Evolutionary conservation across 2,113 vertebrate species (phyloP).

Genomic region (Hippoglossus stenolepis): DNA sequence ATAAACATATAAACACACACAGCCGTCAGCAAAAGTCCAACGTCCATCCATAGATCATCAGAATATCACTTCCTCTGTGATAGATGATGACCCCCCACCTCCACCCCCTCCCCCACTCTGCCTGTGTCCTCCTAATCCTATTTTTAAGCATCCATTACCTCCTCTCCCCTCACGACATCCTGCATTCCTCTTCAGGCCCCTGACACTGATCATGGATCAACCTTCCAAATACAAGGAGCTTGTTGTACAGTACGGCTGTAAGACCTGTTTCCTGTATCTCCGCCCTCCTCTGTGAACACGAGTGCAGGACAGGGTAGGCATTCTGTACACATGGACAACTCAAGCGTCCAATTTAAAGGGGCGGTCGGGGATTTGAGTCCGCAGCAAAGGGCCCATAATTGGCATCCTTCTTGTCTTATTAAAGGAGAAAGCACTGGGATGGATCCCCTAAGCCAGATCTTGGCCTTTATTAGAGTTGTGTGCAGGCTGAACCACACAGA

Average conservation of each 20-base stretch:
- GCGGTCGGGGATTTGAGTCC: conserved; percentile 76
- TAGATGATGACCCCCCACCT: conserved; percentile 30
- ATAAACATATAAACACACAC: neutral
- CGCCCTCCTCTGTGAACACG: neutral
- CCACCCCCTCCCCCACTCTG: conserved; percentile 15
- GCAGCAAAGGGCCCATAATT: conserved; percentile 80
- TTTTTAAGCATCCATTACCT: conserved; percentile 60
- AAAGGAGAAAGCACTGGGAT: conserved; percentile 70
- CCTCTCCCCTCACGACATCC: conserved; percentile 26
- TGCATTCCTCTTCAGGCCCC: conserved; percentile 52
- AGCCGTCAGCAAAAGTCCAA: conserved; percentile 27
- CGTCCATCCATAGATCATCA: conserved; percentile 28
- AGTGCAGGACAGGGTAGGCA: conserved; percentile 51
- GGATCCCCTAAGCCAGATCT: conserved; percentile 64
- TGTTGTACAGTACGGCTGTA: conserved; percentile 13
- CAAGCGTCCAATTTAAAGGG: conserved; percentile 80
- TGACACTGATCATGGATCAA: conserved; percentile 63
- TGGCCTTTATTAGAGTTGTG: conserved; percentile 66
- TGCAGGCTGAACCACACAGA: conserved; percentile 62
- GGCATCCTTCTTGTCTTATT: conserved; percentile 85
- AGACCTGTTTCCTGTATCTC: neutral
- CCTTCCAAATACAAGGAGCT: conserved; percentile 47
- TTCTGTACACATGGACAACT: conserved; percentile 65
- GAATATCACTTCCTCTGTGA: conserved; percentile 43
- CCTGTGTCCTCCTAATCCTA: conserved; percentile 40